Percentiles rank a stretch among this genome's conserved stretches.
Conservation (phyloP, 2,888 invertebrate species). For the Pollenia angustigena region DNA sequence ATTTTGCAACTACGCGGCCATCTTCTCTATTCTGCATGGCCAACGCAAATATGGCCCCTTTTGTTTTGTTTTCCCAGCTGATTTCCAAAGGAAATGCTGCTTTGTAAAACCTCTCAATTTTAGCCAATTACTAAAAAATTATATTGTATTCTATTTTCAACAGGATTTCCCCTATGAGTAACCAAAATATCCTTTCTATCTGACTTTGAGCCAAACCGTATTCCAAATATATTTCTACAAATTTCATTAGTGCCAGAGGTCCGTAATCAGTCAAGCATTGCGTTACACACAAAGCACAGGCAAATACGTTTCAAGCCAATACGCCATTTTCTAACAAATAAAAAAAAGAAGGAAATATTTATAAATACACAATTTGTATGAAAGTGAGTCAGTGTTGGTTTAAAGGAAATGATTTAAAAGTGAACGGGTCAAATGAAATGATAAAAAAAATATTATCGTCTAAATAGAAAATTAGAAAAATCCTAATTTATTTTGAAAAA, state of each 20-base stretch:
- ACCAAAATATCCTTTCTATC: slow-evolving; percentile 73
- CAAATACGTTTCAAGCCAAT: slow-evolving; percentile 45
- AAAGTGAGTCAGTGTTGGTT: slow-evolving; percentile 6
- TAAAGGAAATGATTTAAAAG: slow-evolving; percentile 44
- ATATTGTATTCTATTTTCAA: slow-evolving; percentile 63
- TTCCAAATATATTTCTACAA: slow-evolving; percentile 77
- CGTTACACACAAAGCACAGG: slow-evolving; percentile 75
- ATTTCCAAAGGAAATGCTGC: slow-evolving; percentile 43
- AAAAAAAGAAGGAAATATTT: background rate
- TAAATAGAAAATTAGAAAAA: background rate
- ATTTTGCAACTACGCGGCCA: slow-evolving; percentile 49
- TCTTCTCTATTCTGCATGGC: slow-evolving; percentile 62
- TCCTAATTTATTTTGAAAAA: background rate
- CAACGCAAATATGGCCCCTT: slow-evolving; percentile 77
- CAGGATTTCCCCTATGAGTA: slow-evolving; percentile 71
- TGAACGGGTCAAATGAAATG: slow-evolving; percentile 23
- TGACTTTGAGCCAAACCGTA: slow-evolving; percentile 67
- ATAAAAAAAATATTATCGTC: background rate
- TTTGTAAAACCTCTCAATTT: slow-evolving; percentile 61
- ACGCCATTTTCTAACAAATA: slow-evolving; percentile 61
- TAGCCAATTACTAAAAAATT: slow-evolving; percentile 55
- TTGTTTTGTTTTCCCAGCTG: slow-evolving; percentile 54
- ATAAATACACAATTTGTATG: slow-evolving; percentile 17
- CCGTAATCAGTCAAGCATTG: slow-evolving; percentile 83
- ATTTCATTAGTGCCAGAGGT: slow-evolving; percentile 82